These are phyloP conservation scores for Ctenomys sociabilis DNA, from an alignment of 2,113 vertebrate species.

Conservation along the genomic window DNA sequence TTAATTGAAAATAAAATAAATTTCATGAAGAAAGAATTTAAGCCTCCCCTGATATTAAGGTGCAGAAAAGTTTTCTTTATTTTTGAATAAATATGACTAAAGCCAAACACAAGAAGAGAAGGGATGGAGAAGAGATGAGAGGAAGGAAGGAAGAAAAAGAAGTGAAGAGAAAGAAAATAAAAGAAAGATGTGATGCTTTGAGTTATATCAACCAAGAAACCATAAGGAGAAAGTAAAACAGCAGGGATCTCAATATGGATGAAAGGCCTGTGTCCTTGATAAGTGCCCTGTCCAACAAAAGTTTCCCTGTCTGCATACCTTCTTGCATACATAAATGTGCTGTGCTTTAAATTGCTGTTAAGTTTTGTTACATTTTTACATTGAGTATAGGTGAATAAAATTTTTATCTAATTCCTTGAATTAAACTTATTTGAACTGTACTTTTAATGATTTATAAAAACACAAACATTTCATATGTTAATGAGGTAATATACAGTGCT, in stretches of 20 bases:
- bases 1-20: neutral
- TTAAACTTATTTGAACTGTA: neutral
- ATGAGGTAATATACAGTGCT: neutral
- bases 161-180: neutral
- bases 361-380: neutral
- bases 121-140: neutral
- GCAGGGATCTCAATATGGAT: neutral
- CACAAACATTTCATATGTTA: neutral
- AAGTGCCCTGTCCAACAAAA: neutral
- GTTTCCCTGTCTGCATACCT: neutral
- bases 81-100: neutral
- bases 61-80: neutral
- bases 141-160: neutral
- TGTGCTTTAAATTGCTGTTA: neutral
- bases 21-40: neutral
- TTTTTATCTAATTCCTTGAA: neutral
- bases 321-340: neutral
- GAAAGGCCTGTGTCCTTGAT: neutral
- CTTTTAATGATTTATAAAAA: neutral
- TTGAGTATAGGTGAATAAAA: neutral
- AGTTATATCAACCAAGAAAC: neutral
- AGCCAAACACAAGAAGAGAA: neutral
- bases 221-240: constrained; percentile 12
- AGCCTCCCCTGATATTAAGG: neutral
- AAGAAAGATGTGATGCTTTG: neutral